A percentile compares a stretch with the other conserved stretches of the same genome.
phyloP scores from a whole-genome alignment of 2,888 invertebrate genomes.

The Matsumyia berberina region DNA sequence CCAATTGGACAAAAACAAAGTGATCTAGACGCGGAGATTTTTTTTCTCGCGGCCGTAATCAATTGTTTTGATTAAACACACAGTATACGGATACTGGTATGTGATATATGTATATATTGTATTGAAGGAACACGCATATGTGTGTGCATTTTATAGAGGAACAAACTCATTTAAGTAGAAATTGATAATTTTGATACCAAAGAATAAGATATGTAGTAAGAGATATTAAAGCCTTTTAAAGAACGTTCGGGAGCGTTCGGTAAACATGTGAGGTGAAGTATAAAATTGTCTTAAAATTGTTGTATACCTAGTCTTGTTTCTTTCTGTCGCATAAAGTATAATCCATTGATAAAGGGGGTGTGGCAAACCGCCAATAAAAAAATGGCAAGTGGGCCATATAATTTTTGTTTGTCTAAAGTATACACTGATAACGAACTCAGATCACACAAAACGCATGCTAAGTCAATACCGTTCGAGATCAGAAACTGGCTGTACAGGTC shows the following conservation, averaged over 20 bases:
- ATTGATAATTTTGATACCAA: too few species aligned
- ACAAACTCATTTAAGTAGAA: too few species aligned
- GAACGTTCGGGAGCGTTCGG: too few species aligned
- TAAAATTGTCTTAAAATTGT: too few species aligned
- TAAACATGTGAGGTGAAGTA: too few species aligned
- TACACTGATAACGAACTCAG: slow-evolving; percentile 35
- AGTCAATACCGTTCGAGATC: not conserved
- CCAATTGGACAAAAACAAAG: slow-evolving; percentile 36
- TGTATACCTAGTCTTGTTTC: slow-evolving; percentile 16
- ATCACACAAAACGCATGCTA: slow-evolving; percentile 17
- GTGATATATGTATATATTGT: not conserved
- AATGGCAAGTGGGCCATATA: slow-evolving; percentile 45
- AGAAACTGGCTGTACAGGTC: slow-evolving; percentile 7
- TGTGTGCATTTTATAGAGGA: not conserved
- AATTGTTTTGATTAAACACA: slow-evolving; percentile 31
- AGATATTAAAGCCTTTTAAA: too few species aligned
- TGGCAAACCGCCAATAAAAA: slow-evolving; percentile 51
- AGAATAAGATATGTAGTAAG: too few species aligned
- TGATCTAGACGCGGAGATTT: slow-evolving; percentile 40
- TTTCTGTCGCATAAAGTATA: slow-evolving; percentile 3
- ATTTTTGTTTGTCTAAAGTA: slow-evolving; percentile 26
- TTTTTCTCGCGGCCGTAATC: slow-evolving; percentile 19
- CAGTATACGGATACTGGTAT: not conserved
- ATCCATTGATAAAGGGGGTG: slow-evolving; percentile 49
- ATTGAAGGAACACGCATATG: too few species aligned